These are phyloP conservation scores for Cetoscarus ocellatus DNA, from an alignment of 2,797 vertebrate species.

Conservation along the genomic window DNA sequence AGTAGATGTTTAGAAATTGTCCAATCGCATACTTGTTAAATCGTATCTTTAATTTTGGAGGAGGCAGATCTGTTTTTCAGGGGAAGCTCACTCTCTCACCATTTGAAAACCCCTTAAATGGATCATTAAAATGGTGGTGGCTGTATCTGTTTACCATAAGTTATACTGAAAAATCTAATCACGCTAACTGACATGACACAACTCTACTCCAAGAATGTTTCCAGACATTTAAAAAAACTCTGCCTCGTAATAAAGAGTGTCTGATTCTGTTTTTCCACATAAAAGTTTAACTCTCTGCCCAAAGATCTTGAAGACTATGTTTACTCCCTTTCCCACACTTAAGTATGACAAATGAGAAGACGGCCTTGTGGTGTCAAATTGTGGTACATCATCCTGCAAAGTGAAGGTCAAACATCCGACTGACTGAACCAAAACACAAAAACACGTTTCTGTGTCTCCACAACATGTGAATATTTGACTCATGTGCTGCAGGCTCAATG, in stretches of 20 bases:
- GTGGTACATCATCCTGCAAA: not conserved
- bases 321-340: not conserved
- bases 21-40: too few species aligned
- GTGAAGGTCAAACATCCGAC: not conserved
- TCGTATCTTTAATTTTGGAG: too few species aligned
- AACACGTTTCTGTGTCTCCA: not conserved
- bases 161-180: too few species aligned
- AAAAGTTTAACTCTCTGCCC: not conserved
- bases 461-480: not conserved
- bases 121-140: too few species aligned
- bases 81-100: too few species aligned
- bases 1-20: too few species aligned
- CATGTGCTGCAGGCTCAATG: not conserved
- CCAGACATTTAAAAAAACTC: not conserved
- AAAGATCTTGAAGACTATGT: not conserved
- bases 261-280: not conserved
- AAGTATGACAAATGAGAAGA: conserved; percentile 6
- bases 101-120: too few species aligned
- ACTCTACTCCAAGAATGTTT: not conserved
- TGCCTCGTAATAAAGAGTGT: not conserved
- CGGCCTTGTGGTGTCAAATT: not conserved
- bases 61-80: too few species aligned
- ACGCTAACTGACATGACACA: not conserved
- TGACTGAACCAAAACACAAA: not conserved
- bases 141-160: too few species aligned